A percentile compares a stretch with the other conserved stretches of the same genome.
Conservation (phyloP, 2,113 vertebrate genomes). For the Anser cygnoides region DNA sequence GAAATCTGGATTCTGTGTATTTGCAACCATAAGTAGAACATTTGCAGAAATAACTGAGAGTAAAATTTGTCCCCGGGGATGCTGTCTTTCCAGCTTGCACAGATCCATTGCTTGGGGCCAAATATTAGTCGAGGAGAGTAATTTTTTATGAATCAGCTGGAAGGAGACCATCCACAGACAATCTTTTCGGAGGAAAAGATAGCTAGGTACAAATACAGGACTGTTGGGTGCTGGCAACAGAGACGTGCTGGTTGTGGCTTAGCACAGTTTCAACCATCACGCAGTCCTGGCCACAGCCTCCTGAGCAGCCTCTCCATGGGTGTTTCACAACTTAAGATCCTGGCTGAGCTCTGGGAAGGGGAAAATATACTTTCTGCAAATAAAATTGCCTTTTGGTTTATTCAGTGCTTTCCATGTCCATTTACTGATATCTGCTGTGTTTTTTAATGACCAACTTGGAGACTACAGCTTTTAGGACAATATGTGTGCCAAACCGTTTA, state of each 20-base stretch:
- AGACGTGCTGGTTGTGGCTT: neutral
- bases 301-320: neutral
- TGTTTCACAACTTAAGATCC: neutral
- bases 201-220: neutral
- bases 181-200: neutral
- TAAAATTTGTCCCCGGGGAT: neutral
- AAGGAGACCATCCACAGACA: neutral
- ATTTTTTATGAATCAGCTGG: constrained; percentile 4
- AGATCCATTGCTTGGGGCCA: neutral
- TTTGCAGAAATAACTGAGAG: constrained; percentile 19
- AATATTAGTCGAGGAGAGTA: constrained; percentile 10
- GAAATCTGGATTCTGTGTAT: neutral
- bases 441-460: neutral
- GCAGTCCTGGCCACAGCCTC: neutral
- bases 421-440: neutral
- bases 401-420: neutral
- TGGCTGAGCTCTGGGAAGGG: neutral
- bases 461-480: neutral
- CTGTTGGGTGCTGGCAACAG: neutral
- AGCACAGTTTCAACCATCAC: neutral
- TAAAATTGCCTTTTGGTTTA: neutral
- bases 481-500: neutral
- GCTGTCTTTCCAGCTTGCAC: constrained; percentile 7
- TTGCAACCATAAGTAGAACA: neutral
- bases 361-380: neutral